A percentile compares a stretch with the other conserved stretches of the same genome.
These are phyloP conservation scores for Heterochromis multidens DNA, from an alignment of 2,113 vertebrate species.

Conservation along the genomic window DNA sequence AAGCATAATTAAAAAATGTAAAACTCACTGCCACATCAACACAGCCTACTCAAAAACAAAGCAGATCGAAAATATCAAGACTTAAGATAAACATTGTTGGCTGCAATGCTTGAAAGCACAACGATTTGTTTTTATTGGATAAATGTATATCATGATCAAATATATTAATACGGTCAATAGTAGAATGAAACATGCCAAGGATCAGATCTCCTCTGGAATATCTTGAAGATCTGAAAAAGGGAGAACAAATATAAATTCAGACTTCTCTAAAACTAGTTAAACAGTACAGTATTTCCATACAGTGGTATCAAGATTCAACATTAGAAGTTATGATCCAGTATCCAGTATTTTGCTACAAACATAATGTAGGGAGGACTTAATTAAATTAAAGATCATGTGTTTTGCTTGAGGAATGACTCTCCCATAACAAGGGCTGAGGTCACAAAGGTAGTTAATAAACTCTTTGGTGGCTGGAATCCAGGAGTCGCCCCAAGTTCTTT, in stretches of 20 bases:
- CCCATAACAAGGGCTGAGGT: too few relatives aligned
- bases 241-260: background rate
- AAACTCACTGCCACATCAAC: conserved; percentile 7
- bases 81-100: background rate
- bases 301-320: background rate
- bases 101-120: background rate
- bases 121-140: background rate
- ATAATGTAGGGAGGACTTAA: background rate
- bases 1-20: background rate
- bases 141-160: background rate
- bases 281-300: accelerated
- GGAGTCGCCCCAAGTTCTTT: background rate
- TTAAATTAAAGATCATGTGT: accelerated
- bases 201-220: conserved; percentile 82
- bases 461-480: background rate
- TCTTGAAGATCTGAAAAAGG: conserved; percentile 82
- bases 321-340: background rate
- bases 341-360: background rate
- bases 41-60: conserved; percentile 17
- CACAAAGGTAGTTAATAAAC: background rate
- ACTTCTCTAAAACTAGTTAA: background rate
- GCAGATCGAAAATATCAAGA: conserved; percentile 12
- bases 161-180: background rate
- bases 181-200: conserved; percentile 15
- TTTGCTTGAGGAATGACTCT: background rate